A percentile compares a stretch with the other conserved stretches of the same genome.
These are phyloP conservation scores for Tragelaphus strepsiceros DNA, from an alignment of 2,113 vertebrate species.

Conservation along the genomic window DNA sequence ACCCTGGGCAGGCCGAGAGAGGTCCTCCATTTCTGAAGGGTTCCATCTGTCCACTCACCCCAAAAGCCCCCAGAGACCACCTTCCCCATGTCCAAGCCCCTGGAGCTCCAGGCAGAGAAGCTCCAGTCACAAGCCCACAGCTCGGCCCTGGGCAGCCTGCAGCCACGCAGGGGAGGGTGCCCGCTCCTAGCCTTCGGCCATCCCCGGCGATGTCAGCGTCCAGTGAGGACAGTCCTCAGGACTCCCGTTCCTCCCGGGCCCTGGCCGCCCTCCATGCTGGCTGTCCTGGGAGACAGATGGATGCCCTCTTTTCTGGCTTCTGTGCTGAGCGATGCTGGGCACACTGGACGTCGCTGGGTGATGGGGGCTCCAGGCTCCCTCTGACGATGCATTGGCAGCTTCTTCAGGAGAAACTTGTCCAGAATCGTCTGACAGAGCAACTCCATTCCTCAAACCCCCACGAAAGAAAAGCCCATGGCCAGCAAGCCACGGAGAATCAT, in stretches of 20 bases:
- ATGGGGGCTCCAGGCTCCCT: rapidly evolving
- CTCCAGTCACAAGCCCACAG: not conserved
- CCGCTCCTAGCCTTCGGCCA: not conserved
- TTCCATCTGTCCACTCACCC: not conserved
- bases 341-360: rapidly evolving
- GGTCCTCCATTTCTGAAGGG: not conserved
- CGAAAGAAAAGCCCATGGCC: rapidly evolving
- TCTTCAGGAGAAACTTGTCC: not conserved
- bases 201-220: rapidly evolving
- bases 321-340: rapidly evolving
- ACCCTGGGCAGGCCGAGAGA: rapidly evolving
- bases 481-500: rapidly evolving
- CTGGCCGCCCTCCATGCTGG: rapidly evolving
- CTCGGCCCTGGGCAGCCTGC: rapidly evolving
- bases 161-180: rapidly evolving
- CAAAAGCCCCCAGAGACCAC: too few relatives aligned
- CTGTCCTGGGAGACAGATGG: not conserved
- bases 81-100: not conserved
- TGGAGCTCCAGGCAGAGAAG: not conserved
- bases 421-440: rapidly evolving
- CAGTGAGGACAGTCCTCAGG: rapidly evolving
- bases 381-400: rapidly evolving
- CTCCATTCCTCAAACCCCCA: not conserved
- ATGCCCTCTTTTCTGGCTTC: not conserved
- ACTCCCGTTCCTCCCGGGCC: rapidly evolving